These are phyloP conservation scores for Synanthedon formicaeformis DNA, from an alignment of 2,888 invertebrate genomes.

Conservation along the genomic window DNA sequence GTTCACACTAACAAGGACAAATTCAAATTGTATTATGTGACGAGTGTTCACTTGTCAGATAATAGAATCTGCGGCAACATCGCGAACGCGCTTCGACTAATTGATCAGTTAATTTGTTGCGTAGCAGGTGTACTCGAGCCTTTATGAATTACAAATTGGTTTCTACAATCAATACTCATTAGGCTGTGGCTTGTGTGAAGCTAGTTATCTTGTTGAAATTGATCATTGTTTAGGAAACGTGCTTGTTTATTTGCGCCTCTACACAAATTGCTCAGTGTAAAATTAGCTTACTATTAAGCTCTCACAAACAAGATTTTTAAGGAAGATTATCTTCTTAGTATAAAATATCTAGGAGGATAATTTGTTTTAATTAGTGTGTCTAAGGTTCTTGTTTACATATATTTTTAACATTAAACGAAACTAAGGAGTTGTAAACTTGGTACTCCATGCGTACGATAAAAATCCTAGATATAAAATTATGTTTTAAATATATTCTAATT, in stretches of 20 bases:
- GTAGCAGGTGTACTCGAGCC: conserved; percentile 8
- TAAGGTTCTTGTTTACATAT: no score
- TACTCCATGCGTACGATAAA: no score
- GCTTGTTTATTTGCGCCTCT: not conserved
- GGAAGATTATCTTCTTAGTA: no score
- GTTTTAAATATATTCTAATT: no score
- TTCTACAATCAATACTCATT: conserved; percentile 9
- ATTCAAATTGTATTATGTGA: conserved; percentile 31
- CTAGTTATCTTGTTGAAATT: not conserved
- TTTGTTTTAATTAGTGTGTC: no score
- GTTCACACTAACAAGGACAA: conserved; percentile 15
- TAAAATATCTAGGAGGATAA: no score
- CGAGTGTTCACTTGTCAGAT: conserved; percentile 18
- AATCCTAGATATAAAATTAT: no score
- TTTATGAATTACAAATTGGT: conserved; percentile 11
- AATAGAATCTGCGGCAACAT: conserved; percentile 19
- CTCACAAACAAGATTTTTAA: no score
- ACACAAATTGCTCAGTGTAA: no score
- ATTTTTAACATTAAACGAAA: no score
- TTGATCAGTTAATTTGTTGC: conserved; percentile 8
- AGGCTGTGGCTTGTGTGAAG: not conserved
- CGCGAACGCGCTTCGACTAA: conserved; percentile 9
- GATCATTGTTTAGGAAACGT: not conserved
- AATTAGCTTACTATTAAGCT: no score
- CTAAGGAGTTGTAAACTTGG: no score